Evolutionary conservation across 2,113 vertebrate genomes (phyloP).

Genomic region (Coregonus clupeaformis): DNA sequence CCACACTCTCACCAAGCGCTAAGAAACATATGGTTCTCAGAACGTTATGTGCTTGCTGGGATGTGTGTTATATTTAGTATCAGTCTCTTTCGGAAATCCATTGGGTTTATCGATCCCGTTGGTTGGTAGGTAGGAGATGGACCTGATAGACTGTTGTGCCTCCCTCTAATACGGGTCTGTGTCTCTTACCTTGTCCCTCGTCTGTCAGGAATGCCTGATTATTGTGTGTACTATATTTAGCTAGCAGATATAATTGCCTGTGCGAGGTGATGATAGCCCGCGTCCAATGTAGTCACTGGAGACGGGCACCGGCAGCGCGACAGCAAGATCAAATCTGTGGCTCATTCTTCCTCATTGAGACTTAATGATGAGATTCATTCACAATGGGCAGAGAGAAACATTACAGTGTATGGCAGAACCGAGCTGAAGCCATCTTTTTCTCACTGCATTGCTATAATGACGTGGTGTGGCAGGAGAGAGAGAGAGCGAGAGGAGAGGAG

Average conservation of each 20-base stretch:
- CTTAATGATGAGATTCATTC: constrained; percentile 62
- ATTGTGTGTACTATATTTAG: constrained; percentile 70
- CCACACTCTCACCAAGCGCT: too few species aligned
- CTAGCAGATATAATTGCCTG: constrained; percentile 68
- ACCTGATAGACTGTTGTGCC: constrained; percentile 25
- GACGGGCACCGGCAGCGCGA: constrained; percentile 52
- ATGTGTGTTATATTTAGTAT: constrained; percentile 1
- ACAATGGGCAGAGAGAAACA: constrained; percentile 41
- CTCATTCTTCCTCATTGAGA: constrained; percentile 55
- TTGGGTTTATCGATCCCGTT: constrained; percentile 21
- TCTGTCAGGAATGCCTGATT: constrained; percentile 67
- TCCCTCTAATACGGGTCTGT: constrained; percentile 23
- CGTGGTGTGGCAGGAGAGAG: neutral
- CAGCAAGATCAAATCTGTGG: constrained; percentile 57
- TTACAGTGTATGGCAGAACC: constrained; percentile 26
- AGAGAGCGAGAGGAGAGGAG: neutral
- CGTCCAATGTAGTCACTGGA: constrained; percentile 57
- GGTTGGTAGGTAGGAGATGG: constrained; percentile 37
- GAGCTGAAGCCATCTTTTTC: constrained; percentile 9
- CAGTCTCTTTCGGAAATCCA: neutral
- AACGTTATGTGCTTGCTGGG: neutral
- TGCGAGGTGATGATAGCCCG: constrained; percentile 59
- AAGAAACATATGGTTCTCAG: too few species aligned
- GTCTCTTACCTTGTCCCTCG: constrained; percentile 40
- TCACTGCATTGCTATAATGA: neutral